phyloP scores from a whole-genome alignment of 1,140 invertebrate species.

The Lordiphosa clarofinis region DNA sequence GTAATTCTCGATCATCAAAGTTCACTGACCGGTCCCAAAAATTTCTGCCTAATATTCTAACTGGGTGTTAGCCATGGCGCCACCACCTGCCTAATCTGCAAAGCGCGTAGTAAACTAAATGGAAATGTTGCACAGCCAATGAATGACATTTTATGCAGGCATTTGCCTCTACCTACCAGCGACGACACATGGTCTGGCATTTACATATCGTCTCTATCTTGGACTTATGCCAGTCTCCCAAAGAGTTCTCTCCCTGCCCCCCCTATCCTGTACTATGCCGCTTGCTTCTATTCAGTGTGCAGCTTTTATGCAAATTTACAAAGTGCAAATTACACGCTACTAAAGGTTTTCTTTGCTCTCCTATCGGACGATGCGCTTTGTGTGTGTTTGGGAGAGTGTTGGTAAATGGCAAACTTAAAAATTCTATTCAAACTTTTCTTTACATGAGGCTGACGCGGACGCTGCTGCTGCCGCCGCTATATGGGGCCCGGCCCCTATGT shows the following conservation, averaged over 20 bases:
- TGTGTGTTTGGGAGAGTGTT: slow-evolving; percentile 25
- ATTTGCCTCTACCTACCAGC: slow-evolving; percentile 38
- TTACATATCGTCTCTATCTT: slow-evolving; percentile 75
- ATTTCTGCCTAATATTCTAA: no score
- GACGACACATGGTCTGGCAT: slow-evolving; percentile 70
- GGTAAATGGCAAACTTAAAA: slow-evolving; percentile 76
- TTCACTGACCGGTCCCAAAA: no score
- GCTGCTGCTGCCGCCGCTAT: slow-evolving; percentile 14
- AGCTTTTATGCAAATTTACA: slow-evolving; percentile 79
- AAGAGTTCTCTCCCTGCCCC: not conserved
- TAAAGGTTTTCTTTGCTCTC: slow-evolving; percentile 63
- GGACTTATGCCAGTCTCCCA: slow-evolving; percentile 59
- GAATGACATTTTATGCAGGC: slow-evolving; percentile 62
- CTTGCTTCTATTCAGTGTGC: slow-evolving; percentile 23
- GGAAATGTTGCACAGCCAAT: slow-evolving; percentile 50
- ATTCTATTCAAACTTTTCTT: slow-evolving; percentile 73
- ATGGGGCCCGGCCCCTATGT: slow-evolving; percentile 15
- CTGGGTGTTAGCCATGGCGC: no score
- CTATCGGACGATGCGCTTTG: slow-evolving; percentile 41
- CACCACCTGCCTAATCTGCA: slow-evolving; percentile 1
- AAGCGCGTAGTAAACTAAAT: slow-evolving; percentile 34
- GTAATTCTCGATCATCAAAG: no score
- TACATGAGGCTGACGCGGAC: slow-evolving; percentile 17
- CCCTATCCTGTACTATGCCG: not conserved
- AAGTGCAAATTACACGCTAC: slow-evolving; percentile 79